Base-by-base conservation (phyloP, 2,888 invertebrate species). In the Pandemis heparana region DNA sequence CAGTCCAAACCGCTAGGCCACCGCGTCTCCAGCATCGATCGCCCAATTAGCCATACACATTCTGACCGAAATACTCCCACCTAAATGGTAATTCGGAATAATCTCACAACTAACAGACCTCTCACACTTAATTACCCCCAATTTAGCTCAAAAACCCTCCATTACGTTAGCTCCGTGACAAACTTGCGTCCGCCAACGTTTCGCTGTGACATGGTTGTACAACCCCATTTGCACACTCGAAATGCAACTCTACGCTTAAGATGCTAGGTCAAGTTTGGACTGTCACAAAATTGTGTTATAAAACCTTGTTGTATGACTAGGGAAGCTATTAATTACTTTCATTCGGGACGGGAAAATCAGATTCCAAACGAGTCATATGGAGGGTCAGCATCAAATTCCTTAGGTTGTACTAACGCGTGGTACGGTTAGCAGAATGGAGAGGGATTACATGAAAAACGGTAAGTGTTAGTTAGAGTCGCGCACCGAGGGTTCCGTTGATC, bases 111-210 rank as follows among this genome's bases (percentile, higher is more conserved):
- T 62, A 41, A 61, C 61, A 62, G 18, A 62, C 62, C 62, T 43
- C 62, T 62, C 62, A 10, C 62, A 62, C 62, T 18, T 62, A 62
- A 62, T 62, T 62, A 62, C 43, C 62, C 61, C 43, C 62, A 43
- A 62, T 62, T 62, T 43, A 2, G 12, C 18, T 43, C 62, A 43
- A 62, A 62, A 43, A 16, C 62, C 62, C 41, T 14, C 61, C 61
- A 61, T 61, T 62, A 56, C 12, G 23, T 18, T 4, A 18, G 12
- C 18, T 16, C 62, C 41, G 18, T 56, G 56, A 56, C 56, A 56
- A 62, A 62, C 41, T 62, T 62, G 18, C n/a, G 62, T 62, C 38
- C 38, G 18, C 18, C 16, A 16, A 23, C 56, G n/a, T 9, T n/a
- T 18, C 51, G 18, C 16, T 56, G 12, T 0, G 0, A 23, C 56